Evolutionary conservation across 2,888 invertebrate genomes (phyloP).

Genomic region (Cryptocheilus praepositus): DNA sequence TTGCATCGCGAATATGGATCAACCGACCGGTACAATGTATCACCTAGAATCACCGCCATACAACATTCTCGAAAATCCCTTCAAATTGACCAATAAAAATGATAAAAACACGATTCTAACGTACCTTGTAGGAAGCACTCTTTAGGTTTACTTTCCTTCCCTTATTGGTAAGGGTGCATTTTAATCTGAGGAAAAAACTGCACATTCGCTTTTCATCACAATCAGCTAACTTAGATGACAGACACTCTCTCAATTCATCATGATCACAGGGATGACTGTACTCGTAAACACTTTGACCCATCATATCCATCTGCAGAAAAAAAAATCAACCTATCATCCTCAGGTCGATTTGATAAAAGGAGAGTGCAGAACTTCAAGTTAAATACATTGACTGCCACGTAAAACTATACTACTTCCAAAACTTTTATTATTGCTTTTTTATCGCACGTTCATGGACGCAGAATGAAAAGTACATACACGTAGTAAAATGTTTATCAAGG

Average conservation of each 20-base stretch:
- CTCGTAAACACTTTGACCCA: constrained; percentile 96
- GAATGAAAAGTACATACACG: too few relatives aligned
- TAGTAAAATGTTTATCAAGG: too few relatives aligned
- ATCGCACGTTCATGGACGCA: too few relatives aligned
- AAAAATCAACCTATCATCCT: constrained; percentile 1
- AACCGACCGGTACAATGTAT: constrained; percentile 92
- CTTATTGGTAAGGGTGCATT: constrained; percentile 95
- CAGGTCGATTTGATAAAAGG: too few relatives aligned
- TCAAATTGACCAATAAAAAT: too few relatives aligned
- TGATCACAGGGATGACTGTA: constrained; percentile 97
- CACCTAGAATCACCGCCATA: constrained; percentile 78
- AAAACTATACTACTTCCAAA: too few relatives aligned
- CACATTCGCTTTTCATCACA: constrained; percentile 75
- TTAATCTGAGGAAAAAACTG: constrained; percentile 87
- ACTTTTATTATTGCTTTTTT: too few relatives aligned
- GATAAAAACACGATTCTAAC: background rate
- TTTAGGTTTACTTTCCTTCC: constrained; percentile 97
- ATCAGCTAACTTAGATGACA: constrained; percentile 76
- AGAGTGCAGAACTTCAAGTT: background rate
- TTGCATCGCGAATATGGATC: constrained; percentile 69
- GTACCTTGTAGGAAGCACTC: constrained; percentile 95
- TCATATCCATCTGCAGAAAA: constrained; percentile 89
- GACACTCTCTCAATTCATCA: constrained; percentile 85
- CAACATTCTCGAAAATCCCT: too few relatives aligned
- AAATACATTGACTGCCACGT: too few relatives aligned